Conservation (phyloP, 2,888 invertebrate species). For the Drosophila nigricruria region DNA sequence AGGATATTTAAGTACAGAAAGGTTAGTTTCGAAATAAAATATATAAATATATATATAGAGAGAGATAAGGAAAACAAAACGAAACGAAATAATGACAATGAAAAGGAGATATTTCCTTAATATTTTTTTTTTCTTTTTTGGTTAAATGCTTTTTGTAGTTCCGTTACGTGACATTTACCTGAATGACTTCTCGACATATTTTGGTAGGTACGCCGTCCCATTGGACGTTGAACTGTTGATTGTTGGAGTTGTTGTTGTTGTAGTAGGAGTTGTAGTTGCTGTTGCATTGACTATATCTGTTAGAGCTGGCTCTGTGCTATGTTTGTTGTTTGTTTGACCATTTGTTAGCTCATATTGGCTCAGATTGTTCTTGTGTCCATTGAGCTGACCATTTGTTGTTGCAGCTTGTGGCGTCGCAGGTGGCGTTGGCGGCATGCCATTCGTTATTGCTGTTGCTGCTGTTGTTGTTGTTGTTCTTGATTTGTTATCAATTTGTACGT, state of each 20-base stretch:
- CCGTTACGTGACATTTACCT: slow-evolving; percentile 82
- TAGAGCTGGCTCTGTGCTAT: slow-evolving; percentile 29
- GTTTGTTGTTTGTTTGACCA: slow-evolving; percentile 28
- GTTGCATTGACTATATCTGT: slow-evolving; percentile 23
- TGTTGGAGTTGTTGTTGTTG: slow-evolving; percentile 30
- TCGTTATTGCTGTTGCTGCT: slow-evolving; percentile 32
- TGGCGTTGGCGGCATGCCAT: slow-evolving; percentile 49
- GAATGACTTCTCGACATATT: slow-evolving; percentile 86
- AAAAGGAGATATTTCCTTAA: not conserved
- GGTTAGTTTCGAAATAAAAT: slow-evolving; percentile 4
- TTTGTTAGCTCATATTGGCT: slow-evolving; percentile 42
- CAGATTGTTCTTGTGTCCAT: slow-evolving; percentile 36
- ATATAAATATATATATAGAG: not conserved
- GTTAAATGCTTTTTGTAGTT: slow-evolving; percentile 14
- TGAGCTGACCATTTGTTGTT: slow-evolving; percentile 46
- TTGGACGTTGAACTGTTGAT: slow-evolving; percentile 58
- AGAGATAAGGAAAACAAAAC: slow-evolving; percentile 3
- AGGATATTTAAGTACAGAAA: slow-evolving; percentile 5
- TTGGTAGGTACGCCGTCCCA: slow-evolving; percentile 83
- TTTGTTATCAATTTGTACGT: slow-evolving; percentile 56
- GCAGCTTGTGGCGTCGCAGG: slow-evolving; percentile 35
- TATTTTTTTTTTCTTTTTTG: not conserved
- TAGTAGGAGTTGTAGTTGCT: slow-evolving; percentile 33
- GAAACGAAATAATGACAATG: slow-evolving; percentile 41
- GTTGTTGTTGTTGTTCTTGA: slow-evolving; percentile 46